A percentile compares a stretch with the other conserved stretches of the same genome.
Evolutionary conservation across 2,888 invertebrate species (phyloP).

Genomic region (Cheilosia impressa): DNA sequence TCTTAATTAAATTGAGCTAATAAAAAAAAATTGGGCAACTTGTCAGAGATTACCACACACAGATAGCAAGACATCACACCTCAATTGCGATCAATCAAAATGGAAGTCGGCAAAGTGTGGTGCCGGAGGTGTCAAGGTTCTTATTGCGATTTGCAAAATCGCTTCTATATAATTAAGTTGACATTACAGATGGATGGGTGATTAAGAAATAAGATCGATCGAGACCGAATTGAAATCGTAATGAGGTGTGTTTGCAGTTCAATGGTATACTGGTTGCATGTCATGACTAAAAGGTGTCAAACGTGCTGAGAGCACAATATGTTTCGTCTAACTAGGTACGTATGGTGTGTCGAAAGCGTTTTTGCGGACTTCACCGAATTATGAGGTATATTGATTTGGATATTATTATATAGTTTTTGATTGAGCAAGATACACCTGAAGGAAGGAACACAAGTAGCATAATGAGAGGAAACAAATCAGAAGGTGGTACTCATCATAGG

Average conservation of each 20-base stretch:
- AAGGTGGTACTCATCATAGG: no score
- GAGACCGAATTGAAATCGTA: conserved; percentile 1
- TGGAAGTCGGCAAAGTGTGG: conserved; percentile 19
- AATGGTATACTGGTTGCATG: not conserved
- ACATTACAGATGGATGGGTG: conserved; percentile 49
- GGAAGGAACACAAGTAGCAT: no score
- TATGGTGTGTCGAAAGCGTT: no score
- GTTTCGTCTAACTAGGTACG: not conserved
- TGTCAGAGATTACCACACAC: conserved; percentile 13
- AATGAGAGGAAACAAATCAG: no score
- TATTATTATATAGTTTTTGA: no score
- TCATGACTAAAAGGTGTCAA: conserved; percentile 1
- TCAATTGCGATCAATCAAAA: conserved; percentile 40
- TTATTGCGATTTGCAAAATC: conserved; percentile 1
- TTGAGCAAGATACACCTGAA: no score
- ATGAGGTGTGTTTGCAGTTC: conserved; percentile 32
- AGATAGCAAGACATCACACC: conserved; percentile 21
- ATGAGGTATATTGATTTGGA: no score
- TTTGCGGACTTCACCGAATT: no score
- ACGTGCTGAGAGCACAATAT: conserved; percentile 8
- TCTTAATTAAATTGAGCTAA: conserved; percentile 56
- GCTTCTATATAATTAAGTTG: conserved; percentile 58
- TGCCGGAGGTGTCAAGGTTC: conserved; percentile 55
- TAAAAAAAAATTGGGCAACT: conserved; percentile 10
- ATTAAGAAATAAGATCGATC: conserved; percentile 43